These are phyloP conservation scores for Neodon shergylaensis DNA, from an alignment of 2,113 vertebrate species.

Conservation along the genomic window DNA sequence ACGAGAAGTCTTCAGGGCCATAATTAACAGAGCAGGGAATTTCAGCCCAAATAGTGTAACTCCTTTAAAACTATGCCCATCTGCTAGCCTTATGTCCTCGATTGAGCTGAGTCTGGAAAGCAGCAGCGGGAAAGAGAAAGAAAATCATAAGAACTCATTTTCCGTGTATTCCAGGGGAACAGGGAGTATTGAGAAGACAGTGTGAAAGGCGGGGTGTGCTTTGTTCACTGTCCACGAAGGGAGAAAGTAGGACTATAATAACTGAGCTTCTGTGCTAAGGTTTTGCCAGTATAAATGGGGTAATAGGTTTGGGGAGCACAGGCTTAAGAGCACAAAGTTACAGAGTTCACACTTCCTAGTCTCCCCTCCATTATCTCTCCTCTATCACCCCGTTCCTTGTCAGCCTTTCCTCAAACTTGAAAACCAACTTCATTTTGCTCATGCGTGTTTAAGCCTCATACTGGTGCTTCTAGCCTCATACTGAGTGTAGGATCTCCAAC, in stretches of 20 bases:
- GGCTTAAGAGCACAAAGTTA: neutral
- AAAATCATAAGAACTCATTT: conserved; percentile 8
- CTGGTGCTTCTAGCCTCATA: neutral
- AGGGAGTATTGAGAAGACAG: neutral
- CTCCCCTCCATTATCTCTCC: neutral
- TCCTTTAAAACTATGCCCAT: conserved; percentile 72
- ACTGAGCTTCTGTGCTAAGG: neutral
- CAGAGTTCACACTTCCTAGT: neutral
- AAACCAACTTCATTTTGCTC: neutral
- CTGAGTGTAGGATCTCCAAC: neutral
- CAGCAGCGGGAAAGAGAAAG: neutral
- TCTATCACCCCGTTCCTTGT: neutral
- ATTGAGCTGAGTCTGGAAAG: conserved; percentile 43
- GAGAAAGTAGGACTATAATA: neutral
- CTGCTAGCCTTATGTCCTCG: conserved; percentile 72
- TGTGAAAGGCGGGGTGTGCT: neutral
- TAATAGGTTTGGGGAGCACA: neutral
- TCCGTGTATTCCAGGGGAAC: neutral
- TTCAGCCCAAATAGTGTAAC: conserved; percentile 73
- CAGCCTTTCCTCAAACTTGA: neutral
- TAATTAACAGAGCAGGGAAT: conserved; percentile 71
- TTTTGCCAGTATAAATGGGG: neutral
- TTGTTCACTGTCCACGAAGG: neutral
- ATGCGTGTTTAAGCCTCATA: neutral
- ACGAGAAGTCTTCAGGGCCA: conserved; percentile 70